phyloP scores from a whole-genome alignment of 2,888 invertebrate species.

The Drosophila monieri region DNA sequence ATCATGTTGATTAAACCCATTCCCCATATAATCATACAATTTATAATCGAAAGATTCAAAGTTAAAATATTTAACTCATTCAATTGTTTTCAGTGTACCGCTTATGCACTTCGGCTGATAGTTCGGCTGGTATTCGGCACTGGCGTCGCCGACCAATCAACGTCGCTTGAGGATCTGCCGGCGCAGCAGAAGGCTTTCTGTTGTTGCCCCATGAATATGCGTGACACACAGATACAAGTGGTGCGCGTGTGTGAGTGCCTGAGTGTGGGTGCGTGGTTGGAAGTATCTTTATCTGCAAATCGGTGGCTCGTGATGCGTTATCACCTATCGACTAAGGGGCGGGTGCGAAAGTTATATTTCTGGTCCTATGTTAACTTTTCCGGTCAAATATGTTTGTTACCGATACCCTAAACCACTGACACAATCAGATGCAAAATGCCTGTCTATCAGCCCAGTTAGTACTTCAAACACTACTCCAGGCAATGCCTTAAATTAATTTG shows the following conservation, averaged over 20 bases:
- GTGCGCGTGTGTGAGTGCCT: constrained; percentile 7
- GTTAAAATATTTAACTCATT: background rate
- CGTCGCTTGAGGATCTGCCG: constrained; percentile 62
- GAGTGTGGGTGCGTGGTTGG: background rate
- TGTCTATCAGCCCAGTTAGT: background rate
- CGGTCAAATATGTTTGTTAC: constrained; percentile 19
- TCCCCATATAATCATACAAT: no score
- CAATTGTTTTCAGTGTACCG: constrained; percentile 50
- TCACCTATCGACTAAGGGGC: background rate
- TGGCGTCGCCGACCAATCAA: constrained; percentile 69
- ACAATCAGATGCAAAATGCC: constrained; percentile 3
- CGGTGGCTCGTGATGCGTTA: background rate
- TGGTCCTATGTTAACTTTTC: background rate
- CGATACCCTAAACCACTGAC: background rate
- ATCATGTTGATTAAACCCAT: no score
- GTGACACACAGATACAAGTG: constrained; percentile 33
- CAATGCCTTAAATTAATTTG: constrained; percentile 8
- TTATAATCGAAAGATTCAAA: no score
- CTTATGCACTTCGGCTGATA: constrained; percentile 59
- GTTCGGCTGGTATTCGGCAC: constrained; percentile 59
- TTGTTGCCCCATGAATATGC: constrained; percentile 26
- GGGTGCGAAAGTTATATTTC: constrained; percentile 1
- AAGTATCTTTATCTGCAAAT: constrained; percentile 13
- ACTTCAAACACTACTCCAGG: background rate
- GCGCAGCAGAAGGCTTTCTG: constrained; percentile 28